phyloP scores from a whole-genome alignment of 2,797 vertebrate genomes.

The Cuculus canorus region DNA sequence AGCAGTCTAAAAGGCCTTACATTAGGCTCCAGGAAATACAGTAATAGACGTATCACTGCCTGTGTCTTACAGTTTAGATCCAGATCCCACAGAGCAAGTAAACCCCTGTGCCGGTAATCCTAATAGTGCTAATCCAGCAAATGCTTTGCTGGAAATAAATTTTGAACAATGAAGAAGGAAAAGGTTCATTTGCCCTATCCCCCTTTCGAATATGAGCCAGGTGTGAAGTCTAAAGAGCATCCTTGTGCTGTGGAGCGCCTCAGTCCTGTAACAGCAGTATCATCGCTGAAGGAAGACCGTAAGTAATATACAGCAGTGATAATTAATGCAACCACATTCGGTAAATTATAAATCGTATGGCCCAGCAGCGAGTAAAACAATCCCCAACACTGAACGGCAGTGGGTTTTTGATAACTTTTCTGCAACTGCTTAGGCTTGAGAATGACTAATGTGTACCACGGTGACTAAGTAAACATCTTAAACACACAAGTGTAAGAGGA shows the following conservation, averaged over 20 bases:
- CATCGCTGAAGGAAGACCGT: fast-evolving
- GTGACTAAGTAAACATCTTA: neutral
- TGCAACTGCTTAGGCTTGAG: neutral
- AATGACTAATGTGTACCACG: fast-evolving
- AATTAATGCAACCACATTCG: neutral
- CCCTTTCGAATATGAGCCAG: fast-evolving
- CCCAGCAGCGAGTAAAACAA: neutral
- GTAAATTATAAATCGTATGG: fast-evolving
- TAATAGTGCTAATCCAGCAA: fast-evolving
- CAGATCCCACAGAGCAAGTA: fast-evolving
- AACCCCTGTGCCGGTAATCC: neutral
- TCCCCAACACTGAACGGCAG: fast-evolving
- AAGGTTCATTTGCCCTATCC: fast-evolving
- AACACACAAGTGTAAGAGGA: fast-evolving
- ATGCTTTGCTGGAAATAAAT: fast-evolving
- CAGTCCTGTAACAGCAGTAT: fast-evolving
- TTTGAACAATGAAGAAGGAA: neutral
- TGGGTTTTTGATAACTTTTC: neutral
- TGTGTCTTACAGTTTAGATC: fast-evolving
- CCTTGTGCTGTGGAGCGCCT: fast-evolving
- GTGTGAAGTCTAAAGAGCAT: neutral
- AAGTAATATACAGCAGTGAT: fast-evolving
- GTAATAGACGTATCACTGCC: neutral
- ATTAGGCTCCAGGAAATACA: neutral
- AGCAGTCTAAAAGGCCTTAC: neutral